Percentiles rank a stretch among this genome's conserved stretches.
Evolutionary conservation across 2,888 invertebrate genomes (phyloP).

Genomic region (Noctua pronuba): DNA sequence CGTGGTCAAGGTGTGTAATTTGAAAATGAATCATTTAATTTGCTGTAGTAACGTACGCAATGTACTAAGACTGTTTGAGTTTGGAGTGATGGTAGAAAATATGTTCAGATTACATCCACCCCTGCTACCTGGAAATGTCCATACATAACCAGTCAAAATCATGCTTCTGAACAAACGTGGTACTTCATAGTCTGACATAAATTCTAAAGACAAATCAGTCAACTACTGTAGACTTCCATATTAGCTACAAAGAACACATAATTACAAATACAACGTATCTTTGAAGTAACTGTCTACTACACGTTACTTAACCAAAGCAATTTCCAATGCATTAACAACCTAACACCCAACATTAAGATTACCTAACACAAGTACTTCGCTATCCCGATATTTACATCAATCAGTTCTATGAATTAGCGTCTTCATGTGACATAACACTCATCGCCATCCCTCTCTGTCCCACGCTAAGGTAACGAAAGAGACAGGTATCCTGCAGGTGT

Average conservation of each 20-base stretch:
- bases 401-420: constrained; percentile 82
- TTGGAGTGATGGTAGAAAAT: background rate
- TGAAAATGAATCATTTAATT: background rate
- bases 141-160: background rate
- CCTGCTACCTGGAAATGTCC: background rate
- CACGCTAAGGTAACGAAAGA: constrained; percentile 60
- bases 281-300: background rate
- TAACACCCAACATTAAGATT: constrained; percentile 49
- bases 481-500: constrained; percentile 74
- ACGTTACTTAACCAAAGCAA: constrained; percentile 4
- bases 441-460: constrained; percentile 66
- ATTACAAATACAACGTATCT: background rate
- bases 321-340: constrained; percentile 40
- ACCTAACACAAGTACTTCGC: constrained; percentile 37
- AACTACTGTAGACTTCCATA: background rate
- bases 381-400: constrained; percentile 63
- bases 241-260: background rate
- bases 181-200: too few relatives aligned
- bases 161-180: background rate
- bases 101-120: background rate
- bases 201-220: background rate
- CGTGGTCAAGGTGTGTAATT: background rate
- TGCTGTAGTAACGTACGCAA: background rate
- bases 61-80: background rate
- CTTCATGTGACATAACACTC: constrained; percentile 66